A percentile compares a stretch with the other conserved stretches of the same genome.
phyloP scores from a whole-genome alignment of 2,888 invertebrate genomes.

The Calephelis perditalis region DNA sequence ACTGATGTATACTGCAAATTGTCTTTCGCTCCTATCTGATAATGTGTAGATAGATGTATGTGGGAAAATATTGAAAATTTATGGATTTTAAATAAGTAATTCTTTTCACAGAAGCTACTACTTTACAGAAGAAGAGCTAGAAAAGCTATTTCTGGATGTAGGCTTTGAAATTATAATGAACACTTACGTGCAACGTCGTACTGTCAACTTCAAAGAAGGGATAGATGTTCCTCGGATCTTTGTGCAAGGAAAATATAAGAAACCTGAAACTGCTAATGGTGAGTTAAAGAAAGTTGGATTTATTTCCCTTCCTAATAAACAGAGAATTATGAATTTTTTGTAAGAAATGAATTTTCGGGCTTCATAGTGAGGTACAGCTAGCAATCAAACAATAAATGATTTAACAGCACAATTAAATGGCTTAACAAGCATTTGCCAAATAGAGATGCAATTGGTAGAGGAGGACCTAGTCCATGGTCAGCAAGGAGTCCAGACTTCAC shows the following conservation, averaged over 20 bases:
- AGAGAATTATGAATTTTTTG: no score
- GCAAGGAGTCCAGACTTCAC: no score
- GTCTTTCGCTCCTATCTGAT: slow-evolving; percentile 45
- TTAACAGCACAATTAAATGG: no score
- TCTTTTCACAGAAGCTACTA: slow-evolving; percentile 84
- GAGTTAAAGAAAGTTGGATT: slow-evolving; percentile 22
- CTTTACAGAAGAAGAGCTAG: slow-evolving; percentile 85
- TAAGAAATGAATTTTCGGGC: no score
- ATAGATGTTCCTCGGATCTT: slow-evolving; percentile 95
- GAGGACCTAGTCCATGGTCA: no score
- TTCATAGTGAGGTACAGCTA: no score
- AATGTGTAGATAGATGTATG: not conserved
- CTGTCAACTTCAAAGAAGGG: slow-evolving; percentile 94
- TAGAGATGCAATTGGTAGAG: no score
- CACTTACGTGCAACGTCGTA: slow-evolving; percentile 90
- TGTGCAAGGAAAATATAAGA: slow-evolving; percentile 91
- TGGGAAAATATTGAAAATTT: not conserved
- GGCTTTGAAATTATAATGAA: slow-evolving; percentile 85
- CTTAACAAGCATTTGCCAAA: no score
- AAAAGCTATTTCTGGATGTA: slow-evolving; percentile 78
- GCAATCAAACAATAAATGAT: no score
- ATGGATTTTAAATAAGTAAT: not conserved
- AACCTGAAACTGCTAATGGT: slow-evolving; percentile 48
- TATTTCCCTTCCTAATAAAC: no score
- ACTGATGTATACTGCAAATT: slow-evolving; percentile 43